Conservation (phyloP, 2,113 vertebrate species). For the Syngnathus typhle region DNA sequence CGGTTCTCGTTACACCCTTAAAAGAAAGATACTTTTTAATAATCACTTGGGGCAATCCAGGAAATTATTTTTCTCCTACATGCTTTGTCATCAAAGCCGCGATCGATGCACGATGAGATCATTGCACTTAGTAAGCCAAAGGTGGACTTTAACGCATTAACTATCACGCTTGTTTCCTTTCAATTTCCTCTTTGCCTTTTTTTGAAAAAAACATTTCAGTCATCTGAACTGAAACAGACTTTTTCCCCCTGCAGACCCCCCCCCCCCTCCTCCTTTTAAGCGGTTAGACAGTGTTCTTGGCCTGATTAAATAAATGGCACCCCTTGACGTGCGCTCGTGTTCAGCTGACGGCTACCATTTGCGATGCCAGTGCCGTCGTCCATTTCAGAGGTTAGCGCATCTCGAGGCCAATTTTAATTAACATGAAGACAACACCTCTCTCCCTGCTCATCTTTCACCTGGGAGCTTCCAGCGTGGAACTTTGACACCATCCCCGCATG, state of each 20-base stretch:
- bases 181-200: background rate
- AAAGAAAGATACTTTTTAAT: too few relatives aligned
- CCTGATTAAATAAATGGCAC: slow-evolving; percentile 71
- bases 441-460: slow-evolving; percentile 79
- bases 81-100: background rate
- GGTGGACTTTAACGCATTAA: background rate
- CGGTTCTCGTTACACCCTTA: too few relatives aligned
- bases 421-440: slow-evolving; percentile 68
- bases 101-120: background rate
- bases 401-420: slow-evolving; percentile 73
- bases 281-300: slow-evolving; percentile 65
- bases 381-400: slow-evolving; percentile 36
- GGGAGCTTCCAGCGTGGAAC: slow-evolving; percentile 67
- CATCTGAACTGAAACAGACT: slow-evolving; percentile 36
- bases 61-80: background rate
- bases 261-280: slow-evolving; percentile 54
- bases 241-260: slow-evolving; percentile 51
- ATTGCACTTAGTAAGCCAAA: background rate
- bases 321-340: slow-evolving; percentile 47
- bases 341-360: slow-evolving; percentile 65
- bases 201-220: slow-evolving; percentile 9
- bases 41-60: background rate
- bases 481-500: slow-evolving; percentile 76
- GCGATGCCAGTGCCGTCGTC: slow-evolving; percentile 46
- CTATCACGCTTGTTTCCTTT: background rate